These are phyloP conservation scores for Anguilla rostrata DNA, from an alignment of 2,113 vertebrate genomes.

Conservation along the genomic window DNA sequence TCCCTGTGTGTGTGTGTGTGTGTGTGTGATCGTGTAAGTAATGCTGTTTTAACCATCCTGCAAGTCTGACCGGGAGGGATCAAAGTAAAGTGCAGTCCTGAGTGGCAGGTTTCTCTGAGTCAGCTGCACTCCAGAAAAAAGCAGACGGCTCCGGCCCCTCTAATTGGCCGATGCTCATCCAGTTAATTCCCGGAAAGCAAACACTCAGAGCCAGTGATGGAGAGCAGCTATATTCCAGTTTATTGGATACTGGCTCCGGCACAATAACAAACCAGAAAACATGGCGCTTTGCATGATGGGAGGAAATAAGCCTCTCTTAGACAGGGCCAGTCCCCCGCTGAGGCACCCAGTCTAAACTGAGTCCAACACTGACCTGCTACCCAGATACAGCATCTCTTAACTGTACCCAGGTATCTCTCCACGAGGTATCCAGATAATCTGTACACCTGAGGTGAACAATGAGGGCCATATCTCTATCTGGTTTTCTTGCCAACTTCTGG, in stretches of 20 bases:
- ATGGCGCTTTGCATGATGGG: neutral
- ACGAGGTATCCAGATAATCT: too few species aligned
- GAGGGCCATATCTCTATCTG: too few species aligned
- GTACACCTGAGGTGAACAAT: too few species aligned
- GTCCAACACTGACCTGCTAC: too few species aligned
- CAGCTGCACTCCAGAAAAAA: neutral
- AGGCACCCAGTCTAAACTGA: too few species aligned
- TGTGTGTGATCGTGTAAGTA: neutral
- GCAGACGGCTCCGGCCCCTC: neutral
- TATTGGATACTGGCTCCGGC: neutral
- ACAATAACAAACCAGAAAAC: neutral
- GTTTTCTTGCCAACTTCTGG: too few species aligned
- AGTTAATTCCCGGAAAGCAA: neutral
- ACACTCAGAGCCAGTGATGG: neutral
- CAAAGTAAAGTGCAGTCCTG: neutral
- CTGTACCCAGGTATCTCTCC: too few species aligned
- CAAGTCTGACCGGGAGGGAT: neutral
- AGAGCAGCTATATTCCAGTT: neutral
- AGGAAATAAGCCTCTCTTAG: neutral
- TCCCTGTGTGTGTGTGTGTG: too few species aligned
- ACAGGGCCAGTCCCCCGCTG: too few species aligned
- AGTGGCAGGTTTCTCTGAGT: neutral
- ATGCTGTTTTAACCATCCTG: neutral
- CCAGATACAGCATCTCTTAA: too few species aligned
- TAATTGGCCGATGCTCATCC: neutral